These are phyloP conservation scores for Saccostrea echinata DNA, from an alignment of 1,140 invertebrate species.

Conservation along the genomic window DNA sequence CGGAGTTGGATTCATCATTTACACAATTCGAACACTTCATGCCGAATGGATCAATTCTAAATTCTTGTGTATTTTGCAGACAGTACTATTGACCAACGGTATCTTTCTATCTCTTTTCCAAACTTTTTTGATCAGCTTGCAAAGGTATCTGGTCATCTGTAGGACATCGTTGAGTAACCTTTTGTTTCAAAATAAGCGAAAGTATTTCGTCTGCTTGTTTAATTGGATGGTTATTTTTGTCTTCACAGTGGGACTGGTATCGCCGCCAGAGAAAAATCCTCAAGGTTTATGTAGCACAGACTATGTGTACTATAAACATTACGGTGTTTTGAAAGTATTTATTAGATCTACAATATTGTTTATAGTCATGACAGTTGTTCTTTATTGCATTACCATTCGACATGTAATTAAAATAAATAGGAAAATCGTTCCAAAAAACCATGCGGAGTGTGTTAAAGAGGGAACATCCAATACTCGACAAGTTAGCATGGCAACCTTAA, in stretches of 20 bases:
- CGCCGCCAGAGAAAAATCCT: background rate
- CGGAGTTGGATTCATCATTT: background rate
- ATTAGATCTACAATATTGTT: background rate
- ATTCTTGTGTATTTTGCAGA: background rate
- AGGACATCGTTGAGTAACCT: background rate
- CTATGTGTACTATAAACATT: background rate
- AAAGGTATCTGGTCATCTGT: background rate
- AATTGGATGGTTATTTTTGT: conserved; percentile 2
- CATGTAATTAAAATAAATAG: background rate
- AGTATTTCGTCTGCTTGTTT: background rate
- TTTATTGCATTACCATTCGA: conserved; percentile 4
- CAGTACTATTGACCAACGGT: background rate
- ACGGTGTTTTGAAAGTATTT: background rate
- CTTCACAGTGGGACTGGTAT: background rate
- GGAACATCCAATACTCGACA: background rate
- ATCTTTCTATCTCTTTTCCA: background rate
- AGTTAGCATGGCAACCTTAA: background rate
- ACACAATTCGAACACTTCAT: background rate
- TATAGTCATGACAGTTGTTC: background rate
- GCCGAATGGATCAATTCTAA: background rate
- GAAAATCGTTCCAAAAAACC: background rate
- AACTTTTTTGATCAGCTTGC: conserved; percentile 6
- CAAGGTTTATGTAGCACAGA: background rate
- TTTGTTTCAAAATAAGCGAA: background rate
- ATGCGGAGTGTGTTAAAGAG: background rate